Percentiles rank a stretch among this genome's conserved stretches.
These are phyloP conservation scores for Globodera ellingtonae DNA, from an alignment of 1,140 invertebrate species.

Conservation along the genomic window DNA sequence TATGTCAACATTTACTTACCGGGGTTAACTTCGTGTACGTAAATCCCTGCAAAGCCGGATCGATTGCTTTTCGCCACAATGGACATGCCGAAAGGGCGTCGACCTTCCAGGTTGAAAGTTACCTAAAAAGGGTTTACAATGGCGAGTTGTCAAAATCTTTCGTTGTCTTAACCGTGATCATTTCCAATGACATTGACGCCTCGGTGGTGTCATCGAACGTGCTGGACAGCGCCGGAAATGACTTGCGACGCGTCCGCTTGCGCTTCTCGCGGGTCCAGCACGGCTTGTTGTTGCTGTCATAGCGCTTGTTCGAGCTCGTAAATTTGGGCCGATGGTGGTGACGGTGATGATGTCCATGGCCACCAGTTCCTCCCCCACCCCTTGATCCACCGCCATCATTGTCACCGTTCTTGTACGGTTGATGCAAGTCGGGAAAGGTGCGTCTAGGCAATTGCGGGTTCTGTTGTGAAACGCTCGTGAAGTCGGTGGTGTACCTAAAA, in stretches of 20 bases:
- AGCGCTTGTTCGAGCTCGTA: conserved; percentile 7
- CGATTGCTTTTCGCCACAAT: conserved; percentile 27
- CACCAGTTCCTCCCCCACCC: not conserved
- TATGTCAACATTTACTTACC: conserved; percentile 20
- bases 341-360: not conserved
- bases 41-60: conserved; percentile 27
- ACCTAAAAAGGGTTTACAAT: not conserved
- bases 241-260: conserved; percentile 13
- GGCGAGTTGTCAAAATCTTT: not conserved
- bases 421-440: not conserved
- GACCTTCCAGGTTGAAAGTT: conserved; percentile 39
- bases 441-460: not conserved
- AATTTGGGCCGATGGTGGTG: not conserved
- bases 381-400: not conserved
- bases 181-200: conserved; percentile 38
- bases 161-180: conserved; percentile 39
- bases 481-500: conserved; percentile 36
- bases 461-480: conserved; percentile 44
- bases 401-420: not conserved
- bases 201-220: conserved; percentile 39
- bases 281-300: conserved; percentile 33
- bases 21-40: conserved; percentile 36
- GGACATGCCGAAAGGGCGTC: conserved; percentile 43
- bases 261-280: conserved; percentile 26
- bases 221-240: conserved; percentile 35